These are phyloP conservation scores for Drosophila repletoides DNA, from an alignment of 1,140 invertebrate species.

Conservation along the genomic window DNA sequence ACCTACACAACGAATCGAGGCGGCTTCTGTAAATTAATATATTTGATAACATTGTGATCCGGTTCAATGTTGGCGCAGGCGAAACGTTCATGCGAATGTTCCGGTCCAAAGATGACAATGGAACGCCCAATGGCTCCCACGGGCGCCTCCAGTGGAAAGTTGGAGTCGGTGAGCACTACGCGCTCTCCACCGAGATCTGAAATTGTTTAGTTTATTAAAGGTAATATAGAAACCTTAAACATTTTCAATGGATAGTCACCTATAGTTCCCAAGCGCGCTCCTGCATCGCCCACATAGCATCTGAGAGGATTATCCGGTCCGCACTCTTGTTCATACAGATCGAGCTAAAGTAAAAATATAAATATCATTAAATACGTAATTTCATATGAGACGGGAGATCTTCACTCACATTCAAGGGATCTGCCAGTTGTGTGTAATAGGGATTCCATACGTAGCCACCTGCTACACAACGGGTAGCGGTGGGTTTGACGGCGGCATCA, in stretches of 20 bases:
- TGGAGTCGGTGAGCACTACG: conserved; percentile 91
- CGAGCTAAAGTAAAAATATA: conserved; percentile 84
- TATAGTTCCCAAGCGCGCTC: conserved; percentile 92
- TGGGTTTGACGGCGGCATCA: conserved; percentile 92
- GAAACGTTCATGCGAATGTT: conserved; percentile 87
- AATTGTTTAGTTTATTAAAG: not conserved
- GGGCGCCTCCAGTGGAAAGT: conserved; percentile 91
- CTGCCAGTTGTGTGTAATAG: conserved; percentile 93
- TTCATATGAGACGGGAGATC: not conserved
- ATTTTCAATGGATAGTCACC: conserved; percentile 71
- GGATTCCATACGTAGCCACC: conserved; percentile 97
- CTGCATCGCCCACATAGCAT: conserved; percentile 97
- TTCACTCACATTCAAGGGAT: conserved; percentile 90
- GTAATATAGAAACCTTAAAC: too few species aligned
- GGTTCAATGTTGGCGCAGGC: conserved; percentile 96
- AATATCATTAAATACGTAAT: not conserved
- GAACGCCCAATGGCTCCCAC: conserved; percentile 92
- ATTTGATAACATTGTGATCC: conserved; percentile 95
- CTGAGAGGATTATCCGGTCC: conserved; percentile 92
- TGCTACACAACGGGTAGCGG: conserved; percentile 92
- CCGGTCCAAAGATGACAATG: conserved; percentile 91
- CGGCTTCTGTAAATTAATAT: conserved; percentile 92
- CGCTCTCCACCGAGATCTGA: conserved; percentile 89
- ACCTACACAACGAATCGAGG: conserved; percentile 94
- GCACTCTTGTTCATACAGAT: conserved; percentile 94